Base-by-base conservation (phyloP, 2,888 invertebrate species). In the Reticulitermes lucifugus region DNA sequence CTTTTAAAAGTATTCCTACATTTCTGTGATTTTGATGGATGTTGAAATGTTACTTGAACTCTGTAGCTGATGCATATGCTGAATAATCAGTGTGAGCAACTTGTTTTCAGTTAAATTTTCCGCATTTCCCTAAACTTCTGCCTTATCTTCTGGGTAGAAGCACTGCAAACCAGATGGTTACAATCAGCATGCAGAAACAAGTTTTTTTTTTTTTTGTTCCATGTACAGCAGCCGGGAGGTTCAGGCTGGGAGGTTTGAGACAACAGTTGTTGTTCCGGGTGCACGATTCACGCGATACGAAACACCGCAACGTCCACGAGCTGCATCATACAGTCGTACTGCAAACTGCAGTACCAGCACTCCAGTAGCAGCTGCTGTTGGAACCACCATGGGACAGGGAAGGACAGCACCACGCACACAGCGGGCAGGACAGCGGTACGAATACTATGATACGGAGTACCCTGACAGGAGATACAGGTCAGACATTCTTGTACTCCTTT, bases 221-320 rank as follows among this genome's bases (percentile, higher is more conserved):
- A 35, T 35, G 35, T 4, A 29, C 79, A 80, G 85, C 79, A 87
- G 86, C 73, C 83, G 87, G n/a, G 87, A 87, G 70, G 86, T 84
- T 29, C 83, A 83, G 41, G 83, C 87, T 5, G 73, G 85, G 43
- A 75, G 89, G 86, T 91, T 91, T 87, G 91, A 91, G 86, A 89
- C 91, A 18, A 89, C 91, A 85, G 91, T 90, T 70, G 89, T 90
- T 75, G 90, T 90, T 83, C 89, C 90, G 25, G 90, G 91, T 25
- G 90, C 90, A 87, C 91, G 93, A 84, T 93, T 92, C 87, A 92
- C 91, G 87, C 93, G 94, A 86, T 94, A 94, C 88, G 94, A 94
- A 87, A 93, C 94, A 81, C 88, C 59, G 91, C 94, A 90, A 88
- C 92, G 90, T 89, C 94, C 91, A 89, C 93, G 91, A 88, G 92